phyloP scores from a whole-genome alignment of 2,888 invertebrate species.

The Zelleria hepariella region DNA sequence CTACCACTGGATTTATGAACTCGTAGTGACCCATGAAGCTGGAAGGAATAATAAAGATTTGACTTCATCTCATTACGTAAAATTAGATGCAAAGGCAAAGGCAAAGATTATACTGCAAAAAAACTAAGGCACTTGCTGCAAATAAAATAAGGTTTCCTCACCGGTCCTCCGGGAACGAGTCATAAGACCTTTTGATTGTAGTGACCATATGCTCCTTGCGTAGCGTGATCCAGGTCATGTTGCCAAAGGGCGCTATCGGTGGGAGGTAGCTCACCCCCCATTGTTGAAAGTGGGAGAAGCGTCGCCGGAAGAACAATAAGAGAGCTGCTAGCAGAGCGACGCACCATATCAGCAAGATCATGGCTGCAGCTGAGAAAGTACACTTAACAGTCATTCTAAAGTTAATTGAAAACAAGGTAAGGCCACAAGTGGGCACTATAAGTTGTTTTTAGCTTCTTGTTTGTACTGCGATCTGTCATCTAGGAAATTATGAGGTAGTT shows the following conservation, averaged over 20 bases:
- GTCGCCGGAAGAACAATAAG: constrained; percentile 23
- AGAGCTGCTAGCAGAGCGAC: constrained; percentile 22
- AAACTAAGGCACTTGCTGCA: too few species aligned
- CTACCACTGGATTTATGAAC: constrained; percentile 31
- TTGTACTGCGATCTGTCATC: too few species aligned
- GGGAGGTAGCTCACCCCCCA: constrained; percentile 30
- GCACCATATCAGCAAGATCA: constrained; percentile 30
- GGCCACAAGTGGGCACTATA: too few species aligned
- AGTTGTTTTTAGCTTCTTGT: too few species aligned
- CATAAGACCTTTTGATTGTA: constrained; percentile 21
- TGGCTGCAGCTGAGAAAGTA: constrained; percentile 7
- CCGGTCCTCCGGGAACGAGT: constrained; percentile 36
- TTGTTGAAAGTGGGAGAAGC: constrained; percentile 28
- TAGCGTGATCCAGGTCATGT: constrained; percentile 25
- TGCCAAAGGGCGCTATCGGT: constrained; percentile 33
- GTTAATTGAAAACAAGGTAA: too few species aligned
- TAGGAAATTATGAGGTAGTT: too few species aligned
- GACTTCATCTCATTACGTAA: too few species aligned
- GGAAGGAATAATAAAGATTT: neutral
- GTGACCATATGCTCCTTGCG: constrained; percentile 21
- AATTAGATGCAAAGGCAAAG: too few species aligned
- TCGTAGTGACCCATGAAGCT: constrained; percentile 51
- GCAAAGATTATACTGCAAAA: too few species aligned
- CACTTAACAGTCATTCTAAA: too few species aligned
- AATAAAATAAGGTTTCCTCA: too few species aligned